Percentiles rank a stretch among this genome's conserved stretches.
phyloP scores from a whole-genome alignment of 2,113 vertebrate species.

The Ameiurus melas region DNA sequence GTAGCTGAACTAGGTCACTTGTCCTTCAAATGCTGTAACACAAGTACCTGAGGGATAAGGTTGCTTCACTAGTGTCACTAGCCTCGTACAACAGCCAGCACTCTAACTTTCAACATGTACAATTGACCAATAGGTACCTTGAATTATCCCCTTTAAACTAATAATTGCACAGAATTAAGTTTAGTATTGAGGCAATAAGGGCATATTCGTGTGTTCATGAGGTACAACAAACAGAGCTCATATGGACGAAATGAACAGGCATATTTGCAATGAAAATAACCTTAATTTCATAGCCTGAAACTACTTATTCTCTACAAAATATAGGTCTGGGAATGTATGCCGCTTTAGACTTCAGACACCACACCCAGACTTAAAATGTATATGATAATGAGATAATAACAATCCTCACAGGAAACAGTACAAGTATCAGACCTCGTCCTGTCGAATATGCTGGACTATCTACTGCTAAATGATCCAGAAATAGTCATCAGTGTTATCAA shows the following conservation, averaged over 20 bases:
- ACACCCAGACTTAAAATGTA: not conserved
- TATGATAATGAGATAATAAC: not conserved
- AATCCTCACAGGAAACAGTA: not conserved
- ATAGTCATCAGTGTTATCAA: not conserved
- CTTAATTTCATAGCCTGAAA: not conserved
- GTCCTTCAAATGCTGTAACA: not conserved
- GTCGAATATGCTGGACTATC: not conserved
- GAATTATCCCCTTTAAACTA: not conserved
- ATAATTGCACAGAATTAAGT: not conserved
- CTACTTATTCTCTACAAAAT: not conserved
- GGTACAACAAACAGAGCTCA: not conserved
- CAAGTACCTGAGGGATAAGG: conserved; percentile 16
- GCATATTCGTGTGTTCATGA: not conserved
- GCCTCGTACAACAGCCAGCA: not conserved
- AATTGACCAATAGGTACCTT: not conserved
- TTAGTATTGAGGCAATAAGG: not conserved
- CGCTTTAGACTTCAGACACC: no score
- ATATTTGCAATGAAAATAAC: not conserved
- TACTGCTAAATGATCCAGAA: not conserved
- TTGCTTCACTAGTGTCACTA: conserved; percentile 7
- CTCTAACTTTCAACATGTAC: not conserved
- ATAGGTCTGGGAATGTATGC: not conserved
- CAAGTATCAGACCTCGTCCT: not conserved
- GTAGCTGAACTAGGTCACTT: conserved; percentile 21
- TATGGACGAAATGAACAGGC: not conserved